Base-by-base conservation (phyloP, 1,140 invertebrate species). In the Meloidogyne chitwoodi region DNA sequence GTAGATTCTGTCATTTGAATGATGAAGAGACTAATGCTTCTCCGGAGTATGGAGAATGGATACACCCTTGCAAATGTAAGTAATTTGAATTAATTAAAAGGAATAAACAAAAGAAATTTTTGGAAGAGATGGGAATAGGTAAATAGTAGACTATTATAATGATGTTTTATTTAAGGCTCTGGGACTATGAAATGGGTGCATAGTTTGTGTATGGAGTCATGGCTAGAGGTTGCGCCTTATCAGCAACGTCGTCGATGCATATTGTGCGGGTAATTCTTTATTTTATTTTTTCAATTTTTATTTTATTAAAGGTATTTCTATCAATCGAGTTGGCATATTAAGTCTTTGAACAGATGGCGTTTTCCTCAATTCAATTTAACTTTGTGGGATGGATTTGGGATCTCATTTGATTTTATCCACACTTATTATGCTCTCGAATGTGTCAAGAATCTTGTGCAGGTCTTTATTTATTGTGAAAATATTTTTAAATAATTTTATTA, bases 171-270 rank as follows among this genome's bases (percentile, higher is more conserved):
- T 64, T 73, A 5, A 73, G 71, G 71, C 12, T 73, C 71, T 73
- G 71, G 71, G 19, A 73, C 71, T 12, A 73, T 73, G 0, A 73
- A 73, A 63, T 73, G 71, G 71, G 71, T 73, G 5, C 71, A 73
- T 31, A 34, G 71, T 16, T 16, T 19, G 14, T 73, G 71, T 63
- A 61, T 73, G 34, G 34, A 29, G 22, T 38, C 31, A 34, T 73
- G 71, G 71, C 56, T 73, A 24, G 71, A 73, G 27, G 24, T 12
- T 64, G 71, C 71, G 12, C 71, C 71, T 14, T 73, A 31, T 64
- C 71, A 73, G n/a, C 71, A 73, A 11, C 22, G 22, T 14, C 19
- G 24, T 73, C 71, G 64, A 38, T 73, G 71, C 24, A 56, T 26
- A 6, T 61, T 73, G 71, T 73, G 71, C 56, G 29, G 29, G 71